Percentiles rank a stretch among this genome's conserved stretches.
These are phyloP conservation scores for Bradypus variegatus DNA, from an alignment of 2,797 vertebrate genomes.

Conservation along the genomic window DNA sequence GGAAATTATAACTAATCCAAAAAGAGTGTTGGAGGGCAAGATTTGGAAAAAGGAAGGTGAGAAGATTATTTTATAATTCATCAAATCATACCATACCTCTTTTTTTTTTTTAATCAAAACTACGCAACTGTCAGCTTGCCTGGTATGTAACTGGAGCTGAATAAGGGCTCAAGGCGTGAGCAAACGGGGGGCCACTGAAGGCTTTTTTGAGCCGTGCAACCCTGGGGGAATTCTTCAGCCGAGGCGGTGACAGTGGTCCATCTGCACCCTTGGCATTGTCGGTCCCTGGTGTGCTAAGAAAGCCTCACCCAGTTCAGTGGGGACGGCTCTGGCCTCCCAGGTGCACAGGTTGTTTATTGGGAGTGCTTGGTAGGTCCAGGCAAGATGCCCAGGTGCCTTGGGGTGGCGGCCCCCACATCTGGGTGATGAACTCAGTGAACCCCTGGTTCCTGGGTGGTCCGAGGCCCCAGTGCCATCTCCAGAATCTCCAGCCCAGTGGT, in stretches of 20 bases:
- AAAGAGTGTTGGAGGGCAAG: background rate
- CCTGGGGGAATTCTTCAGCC: rapidly evolving
- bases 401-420: background rate
- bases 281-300: rapidly evolving
- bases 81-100: no score
- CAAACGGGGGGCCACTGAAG: background rate
- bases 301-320: rapidly evolving
- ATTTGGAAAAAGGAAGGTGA: background rate
- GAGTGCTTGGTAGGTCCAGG: background rate
- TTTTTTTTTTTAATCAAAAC: background rate
- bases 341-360: background rate
- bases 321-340: background rate
- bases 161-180: background rate
- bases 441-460: background rate
- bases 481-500: no score
- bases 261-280: rapidly evolving
- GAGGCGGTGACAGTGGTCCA: rapidly evolving
- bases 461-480: rapidly evolving
- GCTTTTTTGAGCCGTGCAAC: background rate
- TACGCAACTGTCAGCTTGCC: background rate
- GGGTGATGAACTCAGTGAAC: background rate
- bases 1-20: background rate
- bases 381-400: background rate
- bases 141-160: background rate
- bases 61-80: no score